Evolutionary conservation across 2,113 vertebrate genomes (phyloP), one percentile per base, ranked within the genome.

Genomic region (Eubucco bourcierii): DNA sequence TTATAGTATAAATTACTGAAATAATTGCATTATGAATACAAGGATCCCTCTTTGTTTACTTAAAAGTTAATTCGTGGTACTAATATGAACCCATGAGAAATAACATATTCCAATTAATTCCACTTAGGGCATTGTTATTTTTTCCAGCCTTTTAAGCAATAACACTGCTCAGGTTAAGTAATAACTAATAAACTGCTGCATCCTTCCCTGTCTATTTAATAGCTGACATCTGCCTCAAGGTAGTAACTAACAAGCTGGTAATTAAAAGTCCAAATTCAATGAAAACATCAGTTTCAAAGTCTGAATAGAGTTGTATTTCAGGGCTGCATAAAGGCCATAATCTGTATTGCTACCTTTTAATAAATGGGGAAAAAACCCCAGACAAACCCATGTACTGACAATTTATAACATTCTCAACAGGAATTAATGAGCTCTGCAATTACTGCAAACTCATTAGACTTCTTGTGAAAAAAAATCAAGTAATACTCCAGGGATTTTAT

Each of bases 131-230:
- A 94, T 47, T 96, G 25, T 44, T 90, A 52, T 71, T 76, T 85
- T 75, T 33, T 15, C 20, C 12, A 87, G 33, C 46, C 27, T 88
- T 95, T 79, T 82, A 87, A 96, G 70, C 78, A 93, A 77, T 77
- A 92, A n/a, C 71, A 90, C 47, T 94, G 31, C n/a, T 96, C 47
- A 92, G 50, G 83, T 90, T 93, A 95, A 97, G 50, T 85, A 95
- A 80, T 79, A 80, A 56, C 58, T 70, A 93, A 86, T 85, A 96
- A 91, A 64, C 20, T 79, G 86, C 53, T 79, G 27, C 27, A 73
- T 93, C 71, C 39, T 91, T 90, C 47, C 77, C 9, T 90, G 17
- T 94, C 71, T 74, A 27, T 59, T 95, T 96, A 94, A 84, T 82
- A 94, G 50, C 84, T 71, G 73, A 33, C 25, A 19, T 90, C 59